Percentiles rank a stretch among this genome's conserved stretches.
phyloP scores from a whole-genome alignment of 2,888 invertebrate species.

The Andricus quercusramuli region DNA sequence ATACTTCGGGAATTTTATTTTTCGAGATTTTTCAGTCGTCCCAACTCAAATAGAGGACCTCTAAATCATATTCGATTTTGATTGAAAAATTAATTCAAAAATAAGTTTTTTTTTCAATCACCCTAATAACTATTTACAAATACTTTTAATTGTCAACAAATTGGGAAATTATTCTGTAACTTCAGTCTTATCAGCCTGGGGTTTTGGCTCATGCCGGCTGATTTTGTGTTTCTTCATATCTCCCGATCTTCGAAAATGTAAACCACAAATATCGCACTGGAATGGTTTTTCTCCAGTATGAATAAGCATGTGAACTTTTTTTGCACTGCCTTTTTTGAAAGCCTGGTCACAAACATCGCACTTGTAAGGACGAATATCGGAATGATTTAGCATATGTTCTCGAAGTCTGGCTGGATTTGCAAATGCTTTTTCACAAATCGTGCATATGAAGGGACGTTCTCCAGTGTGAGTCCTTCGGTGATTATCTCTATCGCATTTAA shows the following conservation, averaged over 20 bases:
- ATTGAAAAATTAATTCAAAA: too few relatives aligned
- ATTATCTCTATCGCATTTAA: constrained; percentile 48
- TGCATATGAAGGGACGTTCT: constrained; percentile 49
- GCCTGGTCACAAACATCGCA: constrained; percentile 55
- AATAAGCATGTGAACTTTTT: constrained; percentile 54
- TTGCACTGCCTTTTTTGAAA: constrained; percentile 53
- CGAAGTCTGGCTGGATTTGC: constrained; percentile 46
- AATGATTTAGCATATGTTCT: constrained; percentile 59
- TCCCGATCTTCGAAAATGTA: constrained; percentile 44
- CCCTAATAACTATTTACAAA: neutral
- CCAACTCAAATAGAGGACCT: too few relatives aligned
- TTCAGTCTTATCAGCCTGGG: neutral
- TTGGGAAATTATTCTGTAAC: neutral
- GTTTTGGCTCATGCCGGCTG: constrained; percentile 26
- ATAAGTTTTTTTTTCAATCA: too few relatives aligned
- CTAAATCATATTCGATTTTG: too few relatives aligned
- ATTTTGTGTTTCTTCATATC: constrained; percentile 53
- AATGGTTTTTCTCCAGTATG: constrained; percentile 57
- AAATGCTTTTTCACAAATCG: constrained; percentile 47
- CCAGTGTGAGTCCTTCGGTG: constrained; percentile 46
- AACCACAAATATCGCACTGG: constrained; percentile 49
- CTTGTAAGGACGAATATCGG: constrained; percentile 56
- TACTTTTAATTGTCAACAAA: neutral
- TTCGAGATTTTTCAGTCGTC: too few relatives aligned
- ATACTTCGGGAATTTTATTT: too few relatives aligned